These are phyloP conservation scores for Microdon myrmicae DNA, from an alignment of 2,888 invertebrate species.

Conservation along the genomic window DNA sequence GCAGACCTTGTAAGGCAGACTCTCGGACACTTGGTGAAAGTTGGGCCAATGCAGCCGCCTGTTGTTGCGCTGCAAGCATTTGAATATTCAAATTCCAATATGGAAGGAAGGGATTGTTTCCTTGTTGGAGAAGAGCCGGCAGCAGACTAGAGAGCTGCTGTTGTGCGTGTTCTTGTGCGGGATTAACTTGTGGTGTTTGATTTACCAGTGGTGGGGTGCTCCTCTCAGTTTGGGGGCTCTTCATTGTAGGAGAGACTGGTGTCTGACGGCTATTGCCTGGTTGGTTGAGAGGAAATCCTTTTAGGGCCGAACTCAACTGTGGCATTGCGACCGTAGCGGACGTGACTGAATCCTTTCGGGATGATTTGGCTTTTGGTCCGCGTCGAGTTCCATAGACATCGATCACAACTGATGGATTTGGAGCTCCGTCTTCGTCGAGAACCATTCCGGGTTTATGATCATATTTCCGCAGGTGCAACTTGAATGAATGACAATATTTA, in stretches of 20 bases:
- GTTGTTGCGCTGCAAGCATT: conserved; percentile 66
- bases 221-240: too few relatives aligned
- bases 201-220: conserved; percentile 52
- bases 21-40: conserved; percentile 63
- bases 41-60: conserved; percentile 63
- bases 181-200: conserved; percentile 27
- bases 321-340: conserved; percentile 48
- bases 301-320: conserved; percentile 62
- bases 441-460: conserved; percentile 91
- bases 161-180: conserved; percentile 35
- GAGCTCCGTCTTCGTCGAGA: conserved; percentile 86
- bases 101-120: conserved; percentile 64
- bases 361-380: conserved; percentile 78
- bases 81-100: conserved; percentile 66
- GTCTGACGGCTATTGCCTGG: conserved; percentile 43
- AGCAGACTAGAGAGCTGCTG: conserved; percentile 55
- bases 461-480: conserved; percentile 93
- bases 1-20: conserved; percentile 53
- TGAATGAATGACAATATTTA: conserved; percentile 97
- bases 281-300: conserved; percentile 57
- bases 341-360: conserved; percentile 26
- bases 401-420: conserved; percentile 87
- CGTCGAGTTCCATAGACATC: conserved; percentile 91
- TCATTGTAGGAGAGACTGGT: conserved; percentile 59
- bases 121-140: conserved; percentile 62